These are phyloP conservation scores for Pangasianodon hypophthalmus DNA, from an alignment of 2,113 vertebrate species.

Conservation along the genomic window DNA sequence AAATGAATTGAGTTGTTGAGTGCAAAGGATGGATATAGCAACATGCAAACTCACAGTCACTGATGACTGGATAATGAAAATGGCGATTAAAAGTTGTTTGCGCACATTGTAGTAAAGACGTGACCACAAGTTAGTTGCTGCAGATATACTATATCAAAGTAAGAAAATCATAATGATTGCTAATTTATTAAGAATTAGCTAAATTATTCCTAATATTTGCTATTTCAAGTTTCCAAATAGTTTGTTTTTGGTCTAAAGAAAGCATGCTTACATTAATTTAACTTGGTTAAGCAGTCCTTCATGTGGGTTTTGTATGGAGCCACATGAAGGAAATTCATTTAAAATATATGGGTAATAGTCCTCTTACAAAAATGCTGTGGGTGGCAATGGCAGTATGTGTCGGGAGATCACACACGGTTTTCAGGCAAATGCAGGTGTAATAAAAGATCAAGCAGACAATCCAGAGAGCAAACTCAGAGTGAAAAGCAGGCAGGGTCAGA, in stretches of 20 bases:
- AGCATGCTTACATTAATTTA: background rate
- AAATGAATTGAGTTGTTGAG: background rate
- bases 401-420: background rate
- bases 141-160: background rate
- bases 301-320: background rate
- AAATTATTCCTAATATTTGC: background rate
- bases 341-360: background rate
- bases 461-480: background rate
- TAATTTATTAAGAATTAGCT: background rate
- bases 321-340: background rate
- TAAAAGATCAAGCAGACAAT: background rate
- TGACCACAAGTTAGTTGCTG: background rate
- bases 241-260: background rate
- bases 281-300: background rate
- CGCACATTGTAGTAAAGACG: background rate
- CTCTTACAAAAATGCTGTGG: background rate
- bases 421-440: background rate
- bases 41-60: background rate
- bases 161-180: background rate
- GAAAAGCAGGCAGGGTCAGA: background rate
- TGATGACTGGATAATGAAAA: background rate
- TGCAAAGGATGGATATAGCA: background rate
- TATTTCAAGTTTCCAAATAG: background rate
- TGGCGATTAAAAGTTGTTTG: background rate
- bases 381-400: background rate